Base-by-base conservation (phyloP, 2,797 vertebrate genomes). In the Acestrorhynchus altus region DNA sequence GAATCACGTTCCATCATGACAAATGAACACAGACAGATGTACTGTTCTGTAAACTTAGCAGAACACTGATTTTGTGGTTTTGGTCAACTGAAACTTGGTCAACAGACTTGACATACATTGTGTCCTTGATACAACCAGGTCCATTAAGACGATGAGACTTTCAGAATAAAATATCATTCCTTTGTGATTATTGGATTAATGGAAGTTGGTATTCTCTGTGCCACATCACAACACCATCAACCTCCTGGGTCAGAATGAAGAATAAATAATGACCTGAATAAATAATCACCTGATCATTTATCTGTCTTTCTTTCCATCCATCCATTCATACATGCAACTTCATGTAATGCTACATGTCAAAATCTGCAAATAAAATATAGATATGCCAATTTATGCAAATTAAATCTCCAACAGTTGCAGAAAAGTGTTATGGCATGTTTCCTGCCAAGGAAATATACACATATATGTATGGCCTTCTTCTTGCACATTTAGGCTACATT, bases 11-110 rank as follows among this genome's bases (percentile, higher is more conserved):
- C 31, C 56, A 73, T 61, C 60, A 59, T 46, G 56, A 52, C 46
- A 69, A 64, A 76, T 72, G 26, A 12, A 47, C 24, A 44, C 39
- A 49, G 71, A 72, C 75, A 75, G 49, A 72, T 72, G 35, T 39
- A 66, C 51, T 22, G 1, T 39, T 61, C 51, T 22, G 1, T 35
- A 46, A 66, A 59, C 46, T 61, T 60, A 10, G 22, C 49, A 60
- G 49, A 20, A 49, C 22, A 49, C 2, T 26, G 46, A 71, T 74
- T 74, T 44, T 75, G 70, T 68, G 52, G 16, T 66, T 60, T 79
- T 22, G 22, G 64, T 65, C 42, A 66, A 75, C 64, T 26, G 57
- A 64, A 80, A 69, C 57, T 16, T 39, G 12, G 42, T 13, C 28
- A 44, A 4, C 1, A 15, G 12, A 39, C 46, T 8, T 22, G 20